Evolutionary conservation across 2,797 vertebrate species (phyloP), one percentile per base, ranked within the genome.

Genomic region (Silurus lanzhouensis): DNA sequence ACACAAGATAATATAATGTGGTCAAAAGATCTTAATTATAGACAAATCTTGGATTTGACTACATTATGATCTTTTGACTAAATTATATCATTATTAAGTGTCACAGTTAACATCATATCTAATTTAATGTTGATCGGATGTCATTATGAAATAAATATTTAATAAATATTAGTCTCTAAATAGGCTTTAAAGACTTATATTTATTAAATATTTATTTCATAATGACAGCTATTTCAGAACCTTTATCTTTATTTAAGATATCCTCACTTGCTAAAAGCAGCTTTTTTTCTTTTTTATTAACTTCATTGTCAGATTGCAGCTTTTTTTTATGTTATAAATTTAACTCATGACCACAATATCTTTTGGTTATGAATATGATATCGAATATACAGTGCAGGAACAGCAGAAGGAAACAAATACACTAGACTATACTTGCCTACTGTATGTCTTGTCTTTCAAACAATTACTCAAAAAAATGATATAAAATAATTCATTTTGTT

Each of bases 401-500:
- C 31, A 44, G 58, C 31, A 44, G 6, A 61, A n/a, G 19, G 17
- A 13, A 63, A 44, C 22, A 13, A 78, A 38, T 38, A 22, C 5
- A 20, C 31, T 13, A 38, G 44, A n/a, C 61, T 61, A 46, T 7
- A 8, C 60, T 3, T 61, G 31, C 12, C 19, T 38, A 38, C 38
- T 4, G 38, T 64, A 48, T 48, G 22, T 48, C n/a, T 64, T 64
- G 63, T 17, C 22, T 80, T 64, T 27, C 7, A 22, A 76, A n/a
- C 20, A 46, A 46, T 79, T 79, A 63, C 44, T 66, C 22, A 27
- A 27, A 12, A 68, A 64, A 57, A 82, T 5, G 5, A 57, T 48
- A 70, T 38, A 83, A 89, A 58, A 84, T 61, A 20, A 83, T 76
- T 67, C 57, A 67, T 27, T 66, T 64, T 61, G 19, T 81, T 57